Evolutionary conservation across 2,113 vertebrate species (phyloP), one percentile per base, ranked within the genome.

Genomic region (Hemibagrus wyckioides): DNA sequence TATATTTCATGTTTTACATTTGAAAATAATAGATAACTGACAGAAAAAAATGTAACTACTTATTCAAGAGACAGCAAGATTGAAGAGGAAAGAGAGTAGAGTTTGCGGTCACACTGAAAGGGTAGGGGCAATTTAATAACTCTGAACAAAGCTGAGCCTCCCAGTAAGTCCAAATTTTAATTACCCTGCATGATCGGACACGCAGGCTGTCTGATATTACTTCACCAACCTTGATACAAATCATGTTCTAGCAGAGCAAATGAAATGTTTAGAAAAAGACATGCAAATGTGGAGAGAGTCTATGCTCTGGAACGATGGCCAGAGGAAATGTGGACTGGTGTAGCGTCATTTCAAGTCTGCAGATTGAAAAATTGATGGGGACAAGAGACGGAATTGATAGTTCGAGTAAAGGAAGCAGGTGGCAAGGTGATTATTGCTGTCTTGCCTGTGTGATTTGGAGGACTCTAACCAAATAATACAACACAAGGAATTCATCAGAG

Each of bases 351-450:
- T 71, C 57, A 83, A 86, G 87, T 89, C 85, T 90, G 85, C 89
- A 52, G 86, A 25, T 89, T 89, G 87, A 88, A 90, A 95, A 94
- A 95, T 93, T 90, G 92, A 95, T 94, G 90, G 90, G 90, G 92
- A 92, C 90, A 91, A 80, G 88, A 88, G 90, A 90, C 88, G 88
- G 90, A 92, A 93, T 92, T 94, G 92, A 94, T 93, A 90, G 91
- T 92, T 92, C 88, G 91, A 94, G 92, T 92, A 93, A 91, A 94
- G 92, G 93, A 94, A 94, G 92, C 93, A 91, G 92, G 87, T 86
- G 88, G 92, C 90, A 92, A 94, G 92, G 92, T 92, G 94, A 94
- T 95, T 94, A 94, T 93, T 90, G 82, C 89, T 92, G 91, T 92
- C 92, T 89, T 86, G 89, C 82, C 89, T 89, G 79, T 92, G 92